Base-by-base conservation (phyloP, 1,140 invertebrate species). In the Drosophila truncata region DNA sequence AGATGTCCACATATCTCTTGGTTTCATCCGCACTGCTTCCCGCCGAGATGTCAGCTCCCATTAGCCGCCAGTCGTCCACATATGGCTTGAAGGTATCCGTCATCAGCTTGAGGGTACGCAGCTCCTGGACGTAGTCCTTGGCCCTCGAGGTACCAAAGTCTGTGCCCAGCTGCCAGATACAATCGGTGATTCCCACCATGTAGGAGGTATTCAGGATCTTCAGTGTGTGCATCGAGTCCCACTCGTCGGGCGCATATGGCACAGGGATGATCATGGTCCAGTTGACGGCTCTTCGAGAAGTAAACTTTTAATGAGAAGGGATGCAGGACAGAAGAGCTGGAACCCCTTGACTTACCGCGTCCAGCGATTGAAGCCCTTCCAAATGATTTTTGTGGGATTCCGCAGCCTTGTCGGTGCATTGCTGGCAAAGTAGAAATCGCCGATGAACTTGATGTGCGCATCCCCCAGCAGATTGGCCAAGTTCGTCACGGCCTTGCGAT, bases 251-350 rank as follows among this genome's bases (percentile, higher is more conserved):
- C 3, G 74, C 76, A 65, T 93, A 92, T 0, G 91, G 92, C 29
- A 93, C 82, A 5, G 92, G 87, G n/a, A 93, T 80, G 29, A 92
- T 83, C 88, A 92, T 92, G 7, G 91, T 91, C 91, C 92, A 92
- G 47, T 92, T 91, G 3, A 92, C 80, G 25, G 85, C 85, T 4
- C 85, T 88, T 39, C 5, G 2, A 62, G 10, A n/a, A 8, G 7
- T 9, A 18, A 16, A n/a, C 37, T n/a, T 35, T 25, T 14, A 11
- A 61, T 64, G 1, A 42, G 4, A 25, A 13, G 25, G n/a, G 14
- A 14, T 4, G 50, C 18, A 11, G 2, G 5, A 2, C 0, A 41
- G 6, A 35, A 11, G 7, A 35, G 2, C 20, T 8, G 13, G 2
- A 16, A 33, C 4, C 11, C 13, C 7, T 10, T 2, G 5, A 71